phyloP scores from a whole-genome alignment of 2,888 invertebrate genomes.

The Pediacus dermestoides region DNA sequence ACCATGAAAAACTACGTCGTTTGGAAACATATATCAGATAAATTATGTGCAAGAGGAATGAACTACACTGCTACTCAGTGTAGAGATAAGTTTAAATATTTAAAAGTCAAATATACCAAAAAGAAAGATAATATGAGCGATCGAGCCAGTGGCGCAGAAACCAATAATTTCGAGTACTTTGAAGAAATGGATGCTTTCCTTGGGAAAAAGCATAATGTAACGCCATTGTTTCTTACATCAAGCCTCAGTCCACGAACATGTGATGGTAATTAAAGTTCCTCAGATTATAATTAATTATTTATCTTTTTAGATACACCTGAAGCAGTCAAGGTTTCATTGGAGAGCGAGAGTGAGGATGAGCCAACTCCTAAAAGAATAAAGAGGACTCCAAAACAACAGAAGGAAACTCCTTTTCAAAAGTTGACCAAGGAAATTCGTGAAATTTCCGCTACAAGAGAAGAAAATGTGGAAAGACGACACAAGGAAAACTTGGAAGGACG shows the following conservation, averaged over 20 bases:
- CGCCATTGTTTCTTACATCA: constrained; percentile 11
- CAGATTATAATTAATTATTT: too few relatives aligned
- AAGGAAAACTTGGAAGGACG: not conserved
- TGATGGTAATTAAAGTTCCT: too few relatives aligned
- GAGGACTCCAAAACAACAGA: too few relatives aligned
- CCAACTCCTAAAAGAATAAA: too few relatives aligned
- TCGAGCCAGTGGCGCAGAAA: not conserved
- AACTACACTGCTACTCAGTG: not conserved
- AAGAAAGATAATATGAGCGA: not conserved
- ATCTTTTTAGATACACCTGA: constrained; percentile 14
- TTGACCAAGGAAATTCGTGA: too few relatives aligned
- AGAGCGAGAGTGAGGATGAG: too few relatives aligned
- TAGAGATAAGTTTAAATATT: not conserved
- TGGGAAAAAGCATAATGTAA: not conserved
- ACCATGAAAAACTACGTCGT: not conserved
- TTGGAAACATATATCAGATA: not conserved
- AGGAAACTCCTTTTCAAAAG: too few relatives aligned
- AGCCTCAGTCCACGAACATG: too few relatives aligned
- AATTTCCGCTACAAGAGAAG: too few relatives aligned
- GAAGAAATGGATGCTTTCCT: not conserved
- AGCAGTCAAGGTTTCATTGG: too few relatives aligned
- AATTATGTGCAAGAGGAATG: not conserved
- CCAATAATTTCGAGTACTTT: not conserved
- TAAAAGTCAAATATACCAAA: not conserved
- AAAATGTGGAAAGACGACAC: not conserved